A percentile compares a stretch with the other conserved stretches of the same genome.
Evolutionary conservation across 2,888 invertebrate genomes (phyloP).

Genomic region (Nephrotoma guestfalica): DNA sequence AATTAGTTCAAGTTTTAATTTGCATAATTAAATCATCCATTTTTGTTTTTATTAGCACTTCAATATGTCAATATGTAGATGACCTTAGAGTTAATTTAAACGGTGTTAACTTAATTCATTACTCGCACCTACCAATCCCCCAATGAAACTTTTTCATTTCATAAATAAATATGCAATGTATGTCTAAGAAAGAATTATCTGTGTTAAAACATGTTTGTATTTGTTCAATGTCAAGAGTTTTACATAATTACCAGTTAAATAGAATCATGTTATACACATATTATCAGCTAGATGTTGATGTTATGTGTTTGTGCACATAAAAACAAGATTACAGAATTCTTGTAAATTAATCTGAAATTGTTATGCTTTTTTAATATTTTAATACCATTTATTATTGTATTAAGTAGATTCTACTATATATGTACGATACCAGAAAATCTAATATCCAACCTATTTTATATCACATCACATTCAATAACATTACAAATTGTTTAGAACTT

Average conservation of each 20-base stretch:
- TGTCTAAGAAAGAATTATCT: not conserved
- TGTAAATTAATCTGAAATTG: not conserved
- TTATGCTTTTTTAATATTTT: not conserved
- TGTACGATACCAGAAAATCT: not conserved
- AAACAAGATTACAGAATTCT: not conserved
- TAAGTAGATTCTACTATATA: not conserved
- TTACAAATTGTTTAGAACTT: not conserved
- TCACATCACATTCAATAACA: not conserved
- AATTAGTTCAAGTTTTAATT: no score
- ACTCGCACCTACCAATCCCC: not conserved
- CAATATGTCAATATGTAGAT: no score
- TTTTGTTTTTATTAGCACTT: no score
- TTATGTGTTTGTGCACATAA: not conserved
- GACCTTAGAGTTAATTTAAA: no score
- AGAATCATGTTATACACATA: not conserved
- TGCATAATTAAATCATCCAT: no score
- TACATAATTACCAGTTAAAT: not conserved
- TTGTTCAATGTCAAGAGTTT: not conserved
- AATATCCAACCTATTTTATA: not conserved
- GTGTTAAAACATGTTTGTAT: not conserved
- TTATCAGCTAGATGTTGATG: not conserved
- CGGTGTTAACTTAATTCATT: not conserved
- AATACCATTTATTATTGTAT: not conserved
- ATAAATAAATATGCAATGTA: not conserved
- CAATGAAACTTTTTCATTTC: not conserved